Percentiles rank a stretch among this genome's conserved stretches.
Conservation (phyloP, 2,113 vertebrate genomes). For the Panthera uncia region DNA sequence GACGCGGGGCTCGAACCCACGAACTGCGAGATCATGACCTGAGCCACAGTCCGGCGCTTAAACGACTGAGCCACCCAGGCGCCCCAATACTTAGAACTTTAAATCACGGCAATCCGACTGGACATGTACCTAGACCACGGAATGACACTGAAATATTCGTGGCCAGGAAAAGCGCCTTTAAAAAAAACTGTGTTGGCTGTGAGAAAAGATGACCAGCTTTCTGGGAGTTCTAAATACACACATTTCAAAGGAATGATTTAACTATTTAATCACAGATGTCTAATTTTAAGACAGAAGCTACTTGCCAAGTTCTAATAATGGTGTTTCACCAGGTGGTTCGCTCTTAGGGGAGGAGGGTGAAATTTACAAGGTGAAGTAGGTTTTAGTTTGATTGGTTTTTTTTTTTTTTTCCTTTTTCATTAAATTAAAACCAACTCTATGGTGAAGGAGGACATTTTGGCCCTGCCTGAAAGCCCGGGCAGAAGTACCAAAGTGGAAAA, state of each 20-base stretch:
- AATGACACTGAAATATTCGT: constrained; percentile 13
- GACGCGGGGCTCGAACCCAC: too few species aligned
- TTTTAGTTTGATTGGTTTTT: constrained; percentile 8
- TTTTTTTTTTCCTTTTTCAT: neutral
- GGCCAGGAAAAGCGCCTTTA: neutral
- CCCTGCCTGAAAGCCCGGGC: neutral
- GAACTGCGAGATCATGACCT: too few species aligned
- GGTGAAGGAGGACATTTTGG: constrained; percentile 19
- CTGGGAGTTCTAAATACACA: constrained; percentile 19
- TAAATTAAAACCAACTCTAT: constrained; percentile 43
- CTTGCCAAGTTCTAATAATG: constrained; percentile 51
- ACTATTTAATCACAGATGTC: constrained; percentile 41
- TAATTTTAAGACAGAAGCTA: constrained; percentile 50
- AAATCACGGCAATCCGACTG: neutral
- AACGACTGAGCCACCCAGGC: too few species aligned
- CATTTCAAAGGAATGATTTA: constrained; percentile 39
- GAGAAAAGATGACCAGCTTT: constrained; percentile 27
- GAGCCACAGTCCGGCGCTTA: too few species aligned
- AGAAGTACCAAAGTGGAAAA: neutral
- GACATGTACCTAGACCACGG: neutral
- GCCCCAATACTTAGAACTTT: neutral
- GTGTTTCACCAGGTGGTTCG: neutral
- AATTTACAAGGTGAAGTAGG: constrained; percentile 37
- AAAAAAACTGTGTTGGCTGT: neutral
- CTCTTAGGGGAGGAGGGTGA: neutral